These are phyloP conservation scores for Epiblema foenella DNA, from an alignment of 2,888 invertebrate genomes.

Conservation along the genomic window DNA sequence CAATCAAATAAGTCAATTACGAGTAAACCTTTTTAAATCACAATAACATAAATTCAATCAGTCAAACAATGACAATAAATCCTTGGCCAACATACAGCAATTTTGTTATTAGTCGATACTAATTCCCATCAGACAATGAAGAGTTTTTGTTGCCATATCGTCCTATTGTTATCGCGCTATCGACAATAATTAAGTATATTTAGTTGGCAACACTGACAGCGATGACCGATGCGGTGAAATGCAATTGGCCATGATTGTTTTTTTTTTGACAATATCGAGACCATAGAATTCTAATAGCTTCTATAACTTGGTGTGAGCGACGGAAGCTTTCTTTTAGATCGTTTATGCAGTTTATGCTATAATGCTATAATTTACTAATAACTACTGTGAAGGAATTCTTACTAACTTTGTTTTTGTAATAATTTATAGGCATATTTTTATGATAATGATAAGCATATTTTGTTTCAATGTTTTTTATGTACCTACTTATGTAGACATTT, in stretches of 20 bases:
- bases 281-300: conserved; percentile 13
- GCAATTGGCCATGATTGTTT: conserved; percentile 31
- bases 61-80: conserved; percentile 37
- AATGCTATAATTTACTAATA: too few relatives aligned
- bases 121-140: conserved; percentile 59
- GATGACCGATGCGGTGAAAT: conserved; percentile 49
- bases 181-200: conserved; percentile 38
- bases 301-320: neutral
- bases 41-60: conserved; percentile 30
- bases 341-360: too few relatives aligned
- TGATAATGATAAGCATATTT: too few relatives aligned
- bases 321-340: conserved; percentile 30
- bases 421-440: neutral
- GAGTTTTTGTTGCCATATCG: conserved; percentile 55
- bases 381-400: neutral
- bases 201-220: conserved; percentile 44
- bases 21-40: conserved; percentile 15
- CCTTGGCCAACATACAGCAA: conserved; percentile 61
- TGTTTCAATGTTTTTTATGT: too few relatives aligned
- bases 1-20: conserved; percentile 8
- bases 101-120: conserved; percentile 49
- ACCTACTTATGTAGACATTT: too few relatives aligned
- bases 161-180: conserved; percentile 53
- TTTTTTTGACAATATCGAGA: conserved; percentile 23
- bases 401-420: neutral